These are phyloP conservation scores for Tympanoctomys barrerae DNA, from an alignment of 2,797 vertebrate species.

Conservation along the genomic window DNA sequence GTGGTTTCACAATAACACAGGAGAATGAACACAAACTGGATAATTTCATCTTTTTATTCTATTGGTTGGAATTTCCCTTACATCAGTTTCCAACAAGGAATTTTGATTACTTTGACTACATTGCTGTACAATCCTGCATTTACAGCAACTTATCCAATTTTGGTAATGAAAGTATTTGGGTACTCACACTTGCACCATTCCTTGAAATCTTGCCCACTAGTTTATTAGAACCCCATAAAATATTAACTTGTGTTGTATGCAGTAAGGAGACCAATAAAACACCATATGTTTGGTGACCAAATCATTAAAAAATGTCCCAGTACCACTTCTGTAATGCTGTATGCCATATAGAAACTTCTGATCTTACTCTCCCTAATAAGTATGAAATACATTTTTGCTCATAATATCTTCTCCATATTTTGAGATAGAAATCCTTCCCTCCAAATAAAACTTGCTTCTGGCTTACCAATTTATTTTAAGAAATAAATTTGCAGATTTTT, in stretches of 20 bases:
- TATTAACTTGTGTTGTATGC: slow-evolving; percentile 70
- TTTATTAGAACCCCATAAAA: slow-evolving; percentile 81
- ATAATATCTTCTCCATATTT: neutral
- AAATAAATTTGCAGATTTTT: slow-evolving; percentile 5
- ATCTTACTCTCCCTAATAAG: slow-evolving; percentile 49
- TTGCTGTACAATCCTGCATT: slow-evolving; percentile 1
- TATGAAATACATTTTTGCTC: slow-evolving; percentile 23
- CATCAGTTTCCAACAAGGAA: neutral
- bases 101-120: slow-evolving; percentile 8
- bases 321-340: slow-evolving; percentile 65
- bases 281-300: slow-evolving; percentile 72
- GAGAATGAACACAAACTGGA: slow-evolving; percentile 12
- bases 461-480: slow-evolving; percentile 3
- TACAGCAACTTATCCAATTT: slow-evolving; percentile 60
- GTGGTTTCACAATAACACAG: slow-evolving; percentile 39
- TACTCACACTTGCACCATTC: slow-evolving; percentile 53
- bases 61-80: slow-evolving; percentile 67
- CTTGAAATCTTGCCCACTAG: slow-evolving; percentile 75
- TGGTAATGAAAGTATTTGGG: slow-evolving; percentile 64
- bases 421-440: neutral
- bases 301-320: slow-evolving; percentile 71
- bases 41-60: slow-evolving; percentile 60
- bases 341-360: slow-evolving; percentile 51
- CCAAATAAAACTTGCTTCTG: neutral
- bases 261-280: slow-evolving; percentile 77